These are phyloP conservation scores for Drosophila mettleri DNA, from an alignment of 2,888 invertebrate species.

Conservation along the genomic window DNA sequence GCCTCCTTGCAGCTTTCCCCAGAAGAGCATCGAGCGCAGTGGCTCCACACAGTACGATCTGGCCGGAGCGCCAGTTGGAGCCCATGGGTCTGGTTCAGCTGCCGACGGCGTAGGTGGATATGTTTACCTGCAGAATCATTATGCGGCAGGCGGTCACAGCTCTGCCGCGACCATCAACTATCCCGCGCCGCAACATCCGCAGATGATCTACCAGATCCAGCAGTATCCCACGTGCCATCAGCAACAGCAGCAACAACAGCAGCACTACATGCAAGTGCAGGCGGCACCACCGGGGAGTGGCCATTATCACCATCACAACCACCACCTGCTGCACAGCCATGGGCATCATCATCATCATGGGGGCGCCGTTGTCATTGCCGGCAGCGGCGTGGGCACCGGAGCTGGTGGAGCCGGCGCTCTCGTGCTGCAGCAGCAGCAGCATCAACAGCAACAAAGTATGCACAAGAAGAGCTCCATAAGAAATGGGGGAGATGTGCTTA, in stretches of 20 bases:
- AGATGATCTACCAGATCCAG: conserved; percentile 81
- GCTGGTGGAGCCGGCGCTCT: conserved; percentile 43
- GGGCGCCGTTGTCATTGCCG: conserved; percentile 84
- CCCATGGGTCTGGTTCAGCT: conserved; percentile 71
- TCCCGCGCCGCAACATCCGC: conserved; percentile 78
- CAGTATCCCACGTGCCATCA: conserved; percentile 84
- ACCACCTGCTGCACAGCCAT: conserved; percentile 81
- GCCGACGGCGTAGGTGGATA: conserved; percentile 81
- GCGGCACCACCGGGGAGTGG: conserved; percentile 35
- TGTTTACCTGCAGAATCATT: conserved; percentile 85
- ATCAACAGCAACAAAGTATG: conserved; percentile 82
- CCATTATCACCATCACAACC: conserved; percentile 74
- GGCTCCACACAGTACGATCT: conserved; percentile 84
- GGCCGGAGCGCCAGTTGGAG: conserved; percentile 63
- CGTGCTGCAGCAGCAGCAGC: conserved; percentile 80
- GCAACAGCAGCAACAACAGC: conserved; percentile 72
- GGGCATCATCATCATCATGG: conserved; percentile 83
- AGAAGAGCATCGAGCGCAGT: conserved; percentile 84
- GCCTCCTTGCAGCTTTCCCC: conserved; percentile 83
- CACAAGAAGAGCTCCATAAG: conserved; percentile 89
- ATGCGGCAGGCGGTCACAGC: conserved; percentile 77
- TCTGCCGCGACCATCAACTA: conserved; percentile 73
- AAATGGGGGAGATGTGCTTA: conserved; percentile 88
- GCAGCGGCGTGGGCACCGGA: conserved; percentile 83
- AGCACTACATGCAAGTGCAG: conserved; percentile 66